Conservation (phyloP, 2,888 invertebrate genomes). For the Melinaea marsaeus region DNA sequence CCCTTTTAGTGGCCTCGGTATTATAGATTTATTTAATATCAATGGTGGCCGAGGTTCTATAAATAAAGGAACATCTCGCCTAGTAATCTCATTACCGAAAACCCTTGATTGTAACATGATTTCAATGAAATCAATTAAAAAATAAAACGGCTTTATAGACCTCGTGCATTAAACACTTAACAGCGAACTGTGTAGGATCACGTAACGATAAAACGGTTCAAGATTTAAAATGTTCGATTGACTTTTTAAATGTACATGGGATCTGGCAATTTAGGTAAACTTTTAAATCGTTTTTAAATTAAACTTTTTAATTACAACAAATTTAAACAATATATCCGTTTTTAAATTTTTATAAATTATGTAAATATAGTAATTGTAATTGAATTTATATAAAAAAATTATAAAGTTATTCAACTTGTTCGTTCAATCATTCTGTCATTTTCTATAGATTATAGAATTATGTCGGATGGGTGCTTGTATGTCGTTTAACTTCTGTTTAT, state of each 20-base stretch:
- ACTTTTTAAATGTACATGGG: background rate
- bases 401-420: no score
- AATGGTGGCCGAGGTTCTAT: conserved; percentile 68
- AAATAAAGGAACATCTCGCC: conserved; percentile 67
- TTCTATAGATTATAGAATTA: conserved; percentile 53
- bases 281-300: background rate
- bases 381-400: no score
- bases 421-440: conserved; percentile 43
- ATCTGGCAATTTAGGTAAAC: background rate
- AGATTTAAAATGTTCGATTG: background rate
- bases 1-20: conserved; percentile 64
- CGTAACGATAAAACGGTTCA: background rate
- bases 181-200: no score
- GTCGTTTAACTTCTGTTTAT: conserved; percentile 62
- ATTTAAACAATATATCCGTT: no score
- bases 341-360: no score
- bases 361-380: no score
- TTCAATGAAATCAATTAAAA: background rate
- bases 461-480: conserved; percentile 58
- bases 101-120: conserved; percentile 48
- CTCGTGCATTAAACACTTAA: no score
- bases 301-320: no score
- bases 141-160: no score
- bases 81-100: conserved; percentile 52
- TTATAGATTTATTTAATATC: conserved; percentile 67